These are phyloP conservation scores for Leptodactylus fuscus DNA, from an alignment of 2,113 vertebrate genomes.

Conservation along the genomic window DNA sequence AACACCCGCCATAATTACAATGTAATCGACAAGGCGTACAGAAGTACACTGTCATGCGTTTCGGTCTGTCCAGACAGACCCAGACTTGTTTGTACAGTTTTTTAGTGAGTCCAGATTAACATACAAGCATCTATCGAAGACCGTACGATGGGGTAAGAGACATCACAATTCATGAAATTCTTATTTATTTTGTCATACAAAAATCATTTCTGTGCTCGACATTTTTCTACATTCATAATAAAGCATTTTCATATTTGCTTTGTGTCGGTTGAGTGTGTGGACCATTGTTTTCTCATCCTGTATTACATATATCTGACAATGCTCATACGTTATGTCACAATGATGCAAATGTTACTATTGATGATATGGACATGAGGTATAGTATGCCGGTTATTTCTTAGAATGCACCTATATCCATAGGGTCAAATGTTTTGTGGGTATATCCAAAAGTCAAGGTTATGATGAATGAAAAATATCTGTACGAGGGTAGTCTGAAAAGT, in stretches of 20 bases:
- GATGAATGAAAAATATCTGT: too few species aligned
- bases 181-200: conserved; percentile 44
- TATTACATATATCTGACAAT: conserved; percentile 10
- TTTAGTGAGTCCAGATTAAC: conserved; percentile 70
- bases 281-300: conserved; percentile 48
- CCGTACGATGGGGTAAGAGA: conserved; percentile 71
- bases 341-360: neutral
- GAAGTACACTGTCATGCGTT: conserved; percentile 89
- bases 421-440: neutral
- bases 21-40: conserved; percentile 88
- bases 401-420: neutral
- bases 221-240: conserved; percentile 56
- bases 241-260: conserved; percentile 59
- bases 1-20: conserved; percentile 82
- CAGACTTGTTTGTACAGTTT: conserved; percentile 87
- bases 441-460: neutral
- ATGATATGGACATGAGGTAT: neutral
- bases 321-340: neutral
- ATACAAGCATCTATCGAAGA: conserved; percentile 69
- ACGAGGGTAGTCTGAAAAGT: too few species aligned
- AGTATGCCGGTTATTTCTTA: neutral
- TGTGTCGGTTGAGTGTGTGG: conserved; percentile 53
- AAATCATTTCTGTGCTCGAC: conserved; percentile 49
- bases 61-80: conserved; percentile 76
- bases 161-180: conserved; percentile 28